phyloP scores from a whole-genome alignment of 2,888 invertebrate species.

The Epiblema foenella region DNA sequence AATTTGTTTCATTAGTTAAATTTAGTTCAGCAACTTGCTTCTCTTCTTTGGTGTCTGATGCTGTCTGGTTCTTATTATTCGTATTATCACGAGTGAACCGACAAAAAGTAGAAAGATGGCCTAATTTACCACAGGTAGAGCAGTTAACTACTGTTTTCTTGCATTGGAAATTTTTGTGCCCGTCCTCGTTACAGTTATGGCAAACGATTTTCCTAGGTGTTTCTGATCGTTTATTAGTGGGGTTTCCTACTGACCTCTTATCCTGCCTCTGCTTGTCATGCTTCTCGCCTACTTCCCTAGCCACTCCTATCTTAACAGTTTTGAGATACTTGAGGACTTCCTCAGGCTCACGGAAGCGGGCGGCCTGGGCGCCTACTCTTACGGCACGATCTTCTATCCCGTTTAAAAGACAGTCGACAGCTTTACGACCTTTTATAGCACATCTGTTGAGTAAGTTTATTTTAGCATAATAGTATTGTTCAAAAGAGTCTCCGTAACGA shows the following conservation, averaged over 20 bases:
- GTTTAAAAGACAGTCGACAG: neutral
- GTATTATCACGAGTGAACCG: neutral
- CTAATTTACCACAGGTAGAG: slow-evolving; percentile 4
- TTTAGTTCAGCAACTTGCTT: neutral
- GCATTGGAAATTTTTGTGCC: neutral
- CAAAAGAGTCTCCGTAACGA: slow-evolving; percentile 1
- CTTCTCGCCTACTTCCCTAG: neutral
- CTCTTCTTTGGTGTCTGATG: neutral
- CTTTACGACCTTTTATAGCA: slow-evolving; percentile 17
- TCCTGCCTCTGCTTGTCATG: neutral
- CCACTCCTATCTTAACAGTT: slow-evolving; percentile 1
- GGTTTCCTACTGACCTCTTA: neutral
- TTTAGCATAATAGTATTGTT: slow-evolving; percentile 26
- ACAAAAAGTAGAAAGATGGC: slow-evolving; percentile 2
- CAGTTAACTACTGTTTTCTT: neutral
- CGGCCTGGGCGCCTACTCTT: slow-evolving; percentile 31
- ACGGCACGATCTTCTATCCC: slow-evolving; percentile 22
- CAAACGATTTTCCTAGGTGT: neutral
- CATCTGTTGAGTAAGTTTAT: slow-evolving; percentile 35
- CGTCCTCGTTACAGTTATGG: neutral
- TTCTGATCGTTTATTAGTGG: neutral
- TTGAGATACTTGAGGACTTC: slow-evolving; percentile 37
- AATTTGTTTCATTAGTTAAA: neutral
- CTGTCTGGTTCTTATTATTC: neutral
- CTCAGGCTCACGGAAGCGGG: slow-evolving; percentile 33